Percentiles rank a stretch among this genome's conserved stretches.
These are phyloP conservation scores for Hybos culiciformis DNA, from an alignment of 2,888 invertebrate species.

Conservation along the genomic window DNA sequence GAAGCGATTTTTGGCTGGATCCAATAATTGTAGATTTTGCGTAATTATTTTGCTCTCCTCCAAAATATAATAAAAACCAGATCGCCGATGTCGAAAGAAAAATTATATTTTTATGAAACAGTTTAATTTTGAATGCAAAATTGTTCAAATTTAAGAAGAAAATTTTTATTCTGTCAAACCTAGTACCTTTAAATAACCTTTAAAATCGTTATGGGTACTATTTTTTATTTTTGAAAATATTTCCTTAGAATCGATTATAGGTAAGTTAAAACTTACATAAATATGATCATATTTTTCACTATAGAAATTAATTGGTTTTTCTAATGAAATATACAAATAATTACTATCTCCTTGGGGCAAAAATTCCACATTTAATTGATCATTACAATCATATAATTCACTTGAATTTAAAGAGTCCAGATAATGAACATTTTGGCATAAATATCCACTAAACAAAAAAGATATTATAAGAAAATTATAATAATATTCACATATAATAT, in stretches of 20 bases:
- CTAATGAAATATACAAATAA: conserved; percentile 24
- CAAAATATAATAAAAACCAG: too few relatives aligned
- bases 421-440: too few relatives aligned
- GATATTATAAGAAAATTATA: too few relatives aligned
- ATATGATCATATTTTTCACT: conserved; percentile 59
- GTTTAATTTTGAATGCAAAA: not conserved
- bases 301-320: conserved; percentile 60
- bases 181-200: not conserved
- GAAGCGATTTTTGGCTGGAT: too few relatives aligned
- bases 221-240: not conserved
- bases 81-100: too few relatives aligned
- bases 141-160: not conserved
- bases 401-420: too few relatives aligned
- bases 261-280: conserved; percentile 55
- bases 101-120: not conserved
- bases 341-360: conserved; percentile 35
- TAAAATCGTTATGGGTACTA: not conserved
- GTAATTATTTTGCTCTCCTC: too few relatives aligned
- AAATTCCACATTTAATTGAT: too few relatives aligned
- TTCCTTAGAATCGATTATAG: not conserved
- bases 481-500: too few relatives aligned
- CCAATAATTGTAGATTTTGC: too few relatives aligned
- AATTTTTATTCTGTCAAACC: not conserved
- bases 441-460: too few relatives aligned
- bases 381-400: too few relatives aligned